Conservation (phyloP, 1,140 invertebrate species). For the Plodia interpunctella region DNA sequence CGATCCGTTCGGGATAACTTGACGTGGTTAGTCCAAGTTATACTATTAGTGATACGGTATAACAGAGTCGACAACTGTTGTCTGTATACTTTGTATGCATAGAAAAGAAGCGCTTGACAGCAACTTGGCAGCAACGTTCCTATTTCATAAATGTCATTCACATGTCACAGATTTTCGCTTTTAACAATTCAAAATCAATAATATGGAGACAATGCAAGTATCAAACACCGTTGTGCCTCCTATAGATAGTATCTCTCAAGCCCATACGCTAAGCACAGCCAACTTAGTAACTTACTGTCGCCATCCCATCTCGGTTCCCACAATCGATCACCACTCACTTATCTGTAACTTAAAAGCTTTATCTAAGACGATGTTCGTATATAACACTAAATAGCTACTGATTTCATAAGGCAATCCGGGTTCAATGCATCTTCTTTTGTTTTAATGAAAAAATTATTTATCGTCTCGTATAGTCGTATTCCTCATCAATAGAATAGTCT, state of each 20-base stretch:
- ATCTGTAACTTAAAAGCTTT: slow-evolving; percentile 62
- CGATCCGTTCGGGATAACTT: too few species aligned
- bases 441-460: background rate
- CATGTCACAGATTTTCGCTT: too few species aligned
- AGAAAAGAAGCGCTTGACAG: too few species aligned
- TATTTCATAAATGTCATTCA: too few species aligned
- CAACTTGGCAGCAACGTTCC: too few species aligned
- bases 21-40: too few species aligned
- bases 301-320: slow-evolving; percentile 53
- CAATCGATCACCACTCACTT: slow-evolving; percentile 64
- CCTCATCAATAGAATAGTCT: too few species aligned
- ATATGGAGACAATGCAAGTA: slow-evolving; percentile 16
- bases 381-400: slow-evolving; percentile 32
- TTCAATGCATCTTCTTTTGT: slow-evolving; percentile 14
- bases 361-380: slow-evolving; percentile 49
- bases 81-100: too few species aligned
- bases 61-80: too few species aligned
- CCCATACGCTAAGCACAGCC: slow-evolving; percentile 44
- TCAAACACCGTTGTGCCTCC: slow-evolving; percentile 21
- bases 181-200: background rate
- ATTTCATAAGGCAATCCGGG: slow-evolving; percentile 27
- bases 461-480: too few species aligned
- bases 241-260: slow-evolving; percentile 47
- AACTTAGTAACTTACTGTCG: slow-evolving; percentile 65
- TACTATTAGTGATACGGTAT: too few species aligned